These are phyloP conservation scores for Botia kubotai DNA, from an alignment of 2,797 vertebrate genomes.

Conservation along the genomic window DNA sequence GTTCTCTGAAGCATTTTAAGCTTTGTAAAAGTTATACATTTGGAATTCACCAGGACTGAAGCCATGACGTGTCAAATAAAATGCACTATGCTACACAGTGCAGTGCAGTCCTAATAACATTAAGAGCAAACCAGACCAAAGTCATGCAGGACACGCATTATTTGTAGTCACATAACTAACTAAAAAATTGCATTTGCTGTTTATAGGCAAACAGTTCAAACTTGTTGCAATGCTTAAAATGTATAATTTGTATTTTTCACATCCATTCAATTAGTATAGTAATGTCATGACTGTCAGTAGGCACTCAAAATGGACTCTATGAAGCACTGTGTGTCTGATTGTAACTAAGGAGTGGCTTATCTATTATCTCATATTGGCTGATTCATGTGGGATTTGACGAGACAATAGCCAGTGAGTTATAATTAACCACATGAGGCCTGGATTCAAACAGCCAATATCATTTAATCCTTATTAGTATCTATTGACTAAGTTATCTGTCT, in stretches of 20 bases:
- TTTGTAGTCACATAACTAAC: neutral
- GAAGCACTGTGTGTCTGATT: neutral
- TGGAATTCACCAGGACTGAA: neutral
- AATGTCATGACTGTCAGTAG: conserved; percentile 27
- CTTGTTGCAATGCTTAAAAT: conserved; percentile 2
- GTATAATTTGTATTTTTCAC: neutral
- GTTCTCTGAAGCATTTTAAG: neutral
- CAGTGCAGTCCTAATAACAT: neutral
- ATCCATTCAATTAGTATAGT: conserved; percentile 4
- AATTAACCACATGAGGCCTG: conserved; percentile 36
- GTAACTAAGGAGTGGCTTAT: conserved; percentile 9
- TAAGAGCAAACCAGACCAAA: neutral
- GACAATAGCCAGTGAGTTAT: conserved; percentile 17
- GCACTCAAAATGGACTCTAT: conserved; percentile 30
- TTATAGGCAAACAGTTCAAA: neutral
- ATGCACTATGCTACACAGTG: neutral
- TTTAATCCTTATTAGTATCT: conserved; percentile 29
- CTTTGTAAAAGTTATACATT: neutral
- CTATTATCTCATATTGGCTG: conserved; percentile 4
- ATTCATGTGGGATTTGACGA: conserved; percentile 29
- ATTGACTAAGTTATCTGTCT: conserved; percentile 10
- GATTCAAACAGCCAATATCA: conserved; percentile 17
- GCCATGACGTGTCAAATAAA: neutral
- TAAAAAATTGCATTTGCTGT: neutral
- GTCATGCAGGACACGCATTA: neutral